Conservation (phyloP, 1,140 invertebrate genomes). For the Hylyphantes graminicola region DNA sequence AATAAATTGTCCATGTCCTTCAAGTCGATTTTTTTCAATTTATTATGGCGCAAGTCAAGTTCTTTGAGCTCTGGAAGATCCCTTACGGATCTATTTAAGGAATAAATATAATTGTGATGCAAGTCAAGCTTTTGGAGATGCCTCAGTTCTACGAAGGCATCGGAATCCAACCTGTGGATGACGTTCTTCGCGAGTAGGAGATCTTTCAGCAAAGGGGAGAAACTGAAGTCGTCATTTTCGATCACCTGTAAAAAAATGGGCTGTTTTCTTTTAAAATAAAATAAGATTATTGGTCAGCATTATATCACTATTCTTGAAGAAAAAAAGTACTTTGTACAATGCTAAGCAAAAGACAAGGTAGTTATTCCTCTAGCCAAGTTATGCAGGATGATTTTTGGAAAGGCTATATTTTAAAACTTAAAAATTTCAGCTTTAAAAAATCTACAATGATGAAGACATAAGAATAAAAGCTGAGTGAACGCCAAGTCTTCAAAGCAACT, state of each 20-base stretch:
- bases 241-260: not conserved
- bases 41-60: not conserved
- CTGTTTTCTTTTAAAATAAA: not conserved
- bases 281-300: not conserved
- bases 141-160: not conserved
- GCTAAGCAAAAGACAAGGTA: not conserved
- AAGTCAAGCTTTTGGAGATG: slow-evolving; percentile 10
- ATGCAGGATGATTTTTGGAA: too few species aligned
- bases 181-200: not conserved
- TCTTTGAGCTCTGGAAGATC: not conserved
- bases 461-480: too few species aligned
- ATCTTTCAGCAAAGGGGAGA: not conserved
- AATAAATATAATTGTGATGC: not conserved
- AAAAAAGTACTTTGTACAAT: not conserved
- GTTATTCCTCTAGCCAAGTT: too few species aligned
- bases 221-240: not conserved
- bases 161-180: not conserved
- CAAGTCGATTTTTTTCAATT: not conserved
- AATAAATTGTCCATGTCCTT: not conserved
- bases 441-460: too few species aligned
- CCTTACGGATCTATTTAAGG: not conserved
- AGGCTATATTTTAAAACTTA: too few species aligned
- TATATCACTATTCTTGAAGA: not conserved
- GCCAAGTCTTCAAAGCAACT: too few species aligned
- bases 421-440: too few species aligned